Percentiles rank a stretch among this genome's conserved stretches.
Conservation (phyloP, 1,140 invertebrate species). For the Microplitis mediator region DNA sequence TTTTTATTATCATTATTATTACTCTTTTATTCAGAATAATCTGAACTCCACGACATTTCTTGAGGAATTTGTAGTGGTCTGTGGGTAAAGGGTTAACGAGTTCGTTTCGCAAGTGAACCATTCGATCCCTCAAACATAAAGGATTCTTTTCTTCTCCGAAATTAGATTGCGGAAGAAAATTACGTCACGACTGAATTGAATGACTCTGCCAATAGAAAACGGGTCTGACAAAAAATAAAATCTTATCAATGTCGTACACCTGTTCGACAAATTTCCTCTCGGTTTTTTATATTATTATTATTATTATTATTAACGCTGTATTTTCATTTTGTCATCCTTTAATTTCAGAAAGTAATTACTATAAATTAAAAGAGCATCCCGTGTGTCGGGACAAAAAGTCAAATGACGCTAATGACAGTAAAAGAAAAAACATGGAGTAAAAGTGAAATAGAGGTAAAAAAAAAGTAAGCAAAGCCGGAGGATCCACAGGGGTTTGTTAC, state of each 20-base stretch:
- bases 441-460: background rate
- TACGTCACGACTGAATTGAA: background rate
- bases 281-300: too few relatives aligned
- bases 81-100: slow-evolving; percentile 2
- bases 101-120: background rate
- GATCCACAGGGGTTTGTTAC: background rate
- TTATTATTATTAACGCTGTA: too few relatives aligned
- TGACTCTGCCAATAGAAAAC: too few relatives aligned
- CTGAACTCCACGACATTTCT: background rate
- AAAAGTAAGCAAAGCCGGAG: background rate
- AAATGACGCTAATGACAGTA: background rate
- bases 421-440: background rate
- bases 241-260: too few relatives aligned
- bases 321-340: too few relatives aligned
- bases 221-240: too few relatives aligned
- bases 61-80: background rate
- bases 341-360: too few relatives aligned
- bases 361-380: background rate
- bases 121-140: background rate
- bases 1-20: background rate
- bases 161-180: background rate
- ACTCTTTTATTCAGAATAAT: too few relatives aligned
- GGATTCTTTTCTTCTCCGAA: background rate
- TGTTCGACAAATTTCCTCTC: too few relatives aligned
- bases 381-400: background rate